A percentile compares a stretch with the other conserved stretches of the same genome.
Conservation (phyloP, 2,113 vertebrate genomes). For the Polypterus senegalus region DNA sequence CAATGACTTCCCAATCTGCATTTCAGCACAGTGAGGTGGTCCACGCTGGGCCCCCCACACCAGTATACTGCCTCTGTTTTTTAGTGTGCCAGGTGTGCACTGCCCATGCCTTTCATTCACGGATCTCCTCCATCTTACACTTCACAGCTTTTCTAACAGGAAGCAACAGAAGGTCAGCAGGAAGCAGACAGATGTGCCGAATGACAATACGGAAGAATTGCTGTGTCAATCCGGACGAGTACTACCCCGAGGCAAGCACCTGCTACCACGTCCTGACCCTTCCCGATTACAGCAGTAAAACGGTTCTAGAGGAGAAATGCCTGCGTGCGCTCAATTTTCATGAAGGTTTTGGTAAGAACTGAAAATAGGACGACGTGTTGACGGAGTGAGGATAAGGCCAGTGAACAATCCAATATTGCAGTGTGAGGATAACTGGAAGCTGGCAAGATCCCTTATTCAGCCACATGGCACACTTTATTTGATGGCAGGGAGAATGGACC, state of each 20-base stretch:
- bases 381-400: no score
- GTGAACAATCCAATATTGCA: no score
- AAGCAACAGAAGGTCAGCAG: conserved; percentile 25
- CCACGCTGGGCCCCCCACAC: no score
- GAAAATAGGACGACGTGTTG: not conserved
- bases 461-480: no score
- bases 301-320: conserved; percentile 27
- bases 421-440: no score
- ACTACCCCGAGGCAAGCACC: conserved; percentile 1
- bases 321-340: conserved; percentile 22
- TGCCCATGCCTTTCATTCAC: no score
- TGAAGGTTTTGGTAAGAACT: conserved; percentile 20
- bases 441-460: no score
- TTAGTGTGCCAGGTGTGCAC: no score
- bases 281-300: conserved; percentile 39
- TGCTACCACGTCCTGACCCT: conserved; percentile 21
- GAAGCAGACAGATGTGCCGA: not conserved
- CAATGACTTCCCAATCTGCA: no score
- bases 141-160: conserved; percentile 39
- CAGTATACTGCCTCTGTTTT: no score
- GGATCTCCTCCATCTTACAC: not conserved
- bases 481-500: no score
- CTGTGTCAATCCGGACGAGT: conserved; percentile 20
- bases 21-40: no score
- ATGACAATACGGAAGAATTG: not conserved